Conservation (phyloP, 1,140 invertebrate species). For the Coelopa frigida region DNA sequence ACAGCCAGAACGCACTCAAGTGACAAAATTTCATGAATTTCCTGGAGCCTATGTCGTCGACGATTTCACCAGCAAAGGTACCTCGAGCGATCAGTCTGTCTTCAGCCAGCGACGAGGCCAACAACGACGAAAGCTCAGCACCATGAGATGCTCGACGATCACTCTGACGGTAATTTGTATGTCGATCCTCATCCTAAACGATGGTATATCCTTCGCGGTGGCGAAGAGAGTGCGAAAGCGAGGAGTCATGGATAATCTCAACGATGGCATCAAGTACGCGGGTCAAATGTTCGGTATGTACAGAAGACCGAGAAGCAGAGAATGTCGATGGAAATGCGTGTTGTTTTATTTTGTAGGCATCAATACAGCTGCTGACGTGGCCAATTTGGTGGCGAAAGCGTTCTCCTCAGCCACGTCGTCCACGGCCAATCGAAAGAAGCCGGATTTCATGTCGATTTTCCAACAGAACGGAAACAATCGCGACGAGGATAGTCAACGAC, state of each 20-base stretch:
- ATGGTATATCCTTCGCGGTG: neutral
- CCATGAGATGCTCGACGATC: no score
- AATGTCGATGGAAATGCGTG: neutral
- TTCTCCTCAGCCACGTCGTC: conserved; percentile 31
- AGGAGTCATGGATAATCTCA: conserved; percentile 31
- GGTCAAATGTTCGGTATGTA: conserved; percentile 52
- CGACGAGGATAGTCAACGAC: neutral
- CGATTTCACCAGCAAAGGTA: no score
- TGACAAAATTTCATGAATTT: conserved; percentile 28
- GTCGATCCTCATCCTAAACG: neutral
- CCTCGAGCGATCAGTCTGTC: no score
- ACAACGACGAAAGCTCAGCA: no score
- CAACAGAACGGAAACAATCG: conserved; percentile 17
- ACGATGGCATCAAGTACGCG: conserved; percentile 57
- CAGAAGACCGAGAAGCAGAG: neutral
- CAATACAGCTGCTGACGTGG: conserved; percentile 47
- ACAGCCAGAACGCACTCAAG: conserved; percentile 35
- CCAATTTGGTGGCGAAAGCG: conserved; percentile 47
- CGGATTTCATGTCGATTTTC: conserved; percentile 25
- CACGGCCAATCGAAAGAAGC: conserved; percentile 12
- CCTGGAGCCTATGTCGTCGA: neutral
- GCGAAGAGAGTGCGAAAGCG: conserved; percentile 5
- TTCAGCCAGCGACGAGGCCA: no score
- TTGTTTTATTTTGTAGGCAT: conserved; percentile 29
- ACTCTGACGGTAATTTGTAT: neutral